Percentiles rank a stretch among this genome's conserved stretches.
Conservation (phyloP, 2,113 vertebrate species). For the Gobiocypris rarus region DNA sequence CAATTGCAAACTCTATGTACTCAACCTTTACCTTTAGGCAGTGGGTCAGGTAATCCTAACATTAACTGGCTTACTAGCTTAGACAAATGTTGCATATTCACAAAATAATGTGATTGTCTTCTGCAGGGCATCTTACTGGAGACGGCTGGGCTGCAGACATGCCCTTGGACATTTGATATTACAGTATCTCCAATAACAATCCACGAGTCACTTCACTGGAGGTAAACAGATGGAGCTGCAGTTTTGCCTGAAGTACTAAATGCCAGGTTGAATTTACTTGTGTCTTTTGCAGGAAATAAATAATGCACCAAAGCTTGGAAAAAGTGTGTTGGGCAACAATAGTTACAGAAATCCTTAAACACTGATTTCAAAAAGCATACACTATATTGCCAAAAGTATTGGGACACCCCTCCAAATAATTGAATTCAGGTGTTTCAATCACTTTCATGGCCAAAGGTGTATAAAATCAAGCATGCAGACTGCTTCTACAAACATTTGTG, state of each 20-base stretch:
- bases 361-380: background rate
- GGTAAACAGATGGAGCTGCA: background rate
- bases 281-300: background rate
- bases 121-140: constrained; percentile 5
- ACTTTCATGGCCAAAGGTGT: too few species aligned
- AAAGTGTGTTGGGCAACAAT: too few species aligned
- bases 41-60: background rate
- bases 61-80: background rate
- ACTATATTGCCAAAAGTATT: too few species aligned
- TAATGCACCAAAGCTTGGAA: background rate
- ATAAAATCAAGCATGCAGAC: too few species aligned
- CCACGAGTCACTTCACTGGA: background rate
- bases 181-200: background rate
- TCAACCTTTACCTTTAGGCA: background rate
- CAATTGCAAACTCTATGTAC: background rate
- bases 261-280: background rate
- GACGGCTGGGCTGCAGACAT: background rate
- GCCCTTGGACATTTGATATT: background rate
- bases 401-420: too few species aligned
- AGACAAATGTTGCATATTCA: background rate
- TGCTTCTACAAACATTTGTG: too few species aligned
- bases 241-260: background rate
- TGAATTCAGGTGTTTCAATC: too few species aligned
- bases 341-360: background rate
- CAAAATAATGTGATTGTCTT: background rate